Base-by-base conservation (phyloP, 2,797 vertebrate genomes). In the Cichlasoma orientale region DNA sequence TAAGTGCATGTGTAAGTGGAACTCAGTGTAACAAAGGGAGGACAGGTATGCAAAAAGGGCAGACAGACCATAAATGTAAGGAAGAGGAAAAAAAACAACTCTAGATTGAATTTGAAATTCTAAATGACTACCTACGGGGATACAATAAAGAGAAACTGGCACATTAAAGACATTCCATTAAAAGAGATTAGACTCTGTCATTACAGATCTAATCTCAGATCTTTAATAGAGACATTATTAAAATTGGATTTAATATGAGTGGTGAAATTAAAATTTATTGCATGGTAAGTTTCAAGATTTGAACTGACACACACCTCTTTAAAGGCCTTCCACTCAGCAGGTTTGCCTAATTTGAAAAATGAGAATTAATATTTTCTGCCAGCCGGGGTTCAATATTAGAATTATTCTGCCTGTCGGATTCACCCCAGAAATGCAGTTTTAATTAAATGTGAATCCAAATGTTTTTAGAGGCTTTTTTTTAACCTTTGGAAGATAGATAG, bases 171-270 rank as follows among this genome's bases (percentile, higher is more conserved):
- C 57, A 59, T 79, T 53, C 70, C 57, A 79, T 78, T 84, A 82
- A 68, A 84, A 36, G 2, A 14, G 44, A 80, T 88, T 84, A 52
- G 72, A 78, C 59, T 38, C 16, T 56, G 73, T 84, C 77, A 7
- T 29, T 53, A n/a, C 50, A 23, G 82, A 87, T 83, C 72, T 38
- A 27, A 77, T 80, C 56, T 44, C 3, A 4, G 54, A 52, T 72
- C 33, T 76, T 85, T 86, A 79, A 72, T 79, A 50, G 71, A 77
- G 77, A 73, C 68, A 53, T 87, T 74, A 72, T 82, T 82, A 55
- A 88, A 78, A 86, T 78, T 78, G 58, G 59, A 82, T 81, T 83
- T 72, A 69, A 57, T 29, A 13, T 63, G 23, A 84, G 5, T 47
- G 56, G n/a, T 44, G 12, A 56, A 56, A 80, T 86, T 81, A 21